Evolutionary conservation across 2,888 invertebrate species (phyloP), one percentile per base, ranked within the genome.

Genomic region (Nudaria mundana): DNA sequence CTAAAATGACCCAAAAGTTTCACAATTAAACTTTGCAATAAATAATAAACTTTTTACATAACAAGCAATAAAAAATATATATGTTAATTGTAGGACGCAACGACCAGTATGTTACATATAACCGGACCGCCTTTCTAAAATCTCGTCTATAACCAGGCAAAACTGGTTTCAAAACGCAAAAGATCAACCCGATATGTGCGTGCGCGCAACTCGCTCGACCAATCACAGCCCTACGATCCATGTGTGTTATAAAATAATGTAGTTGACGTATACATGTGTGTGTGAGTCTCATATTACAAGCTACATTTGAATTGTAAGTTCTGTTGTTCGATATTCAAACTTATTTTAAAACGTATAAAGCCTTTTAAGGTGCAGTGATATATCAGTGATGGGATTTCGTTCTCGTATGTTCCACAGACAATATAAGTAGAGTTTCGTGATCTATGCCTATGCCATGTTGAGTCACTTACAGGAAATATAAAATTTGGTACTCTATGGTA

Each of bases 41-140:
- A 56, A 59, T 59, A 56, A 49, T 31, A 24, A 32, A 41, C 38
- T 52, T 65, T n/a, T 67, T 69, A 66, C 68, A 66, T 70, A 69
- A 69, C 54, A 31, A 14, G 48, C 38, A 52, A 56, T 52, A 51
- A 56, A 58, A 58, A 55, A 55, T 49, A 50, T 54, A 57, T 53
- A 55, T 48, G 57, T 44, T 59, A 52, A 58, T 56, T 30, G 33
- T 51, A 59, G 55, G 42, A 61, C 47, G 61, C 61, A 61, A 61
- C 50, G 63, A 71, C 75, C 52, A 51, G 59, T 56, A 46, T 32
- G 44, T 82, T 81, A 76, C 81, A 71, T 70, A 62, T 64, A 64
- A 44, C 56, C 32, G 32, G 60, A 62, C 76, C 68, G 76, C 86
- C 87, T 88, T 88, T 87, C 87, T 87, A 88, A 85, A 85, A 86